Evolutionary conservation across 2,797 vertebrate species (phyloP), one percentile per base, ranked within the genome.

Genomic region (Ptychadena robeensis): DNA sequence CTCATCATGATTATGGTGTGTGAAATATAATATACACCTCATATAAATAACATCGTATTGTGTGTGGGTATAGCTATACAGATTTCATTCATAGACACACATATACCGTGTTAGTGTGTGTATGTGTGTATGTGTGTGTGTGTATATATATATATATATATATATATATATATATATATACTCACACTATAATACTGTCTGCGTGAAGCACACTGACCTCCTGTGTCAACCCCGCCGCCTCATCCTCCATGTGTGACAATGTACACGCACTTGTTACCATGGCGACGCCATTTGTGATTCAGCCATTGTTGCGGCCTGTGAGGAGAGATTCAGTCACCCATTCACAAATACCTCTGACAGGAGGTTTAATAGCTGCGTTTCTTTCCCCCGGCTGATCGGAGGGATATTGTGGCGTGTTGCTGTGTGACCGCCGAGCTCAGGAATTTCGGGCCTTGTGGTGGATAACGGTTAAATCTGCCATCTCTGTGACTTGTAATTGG

Each of bases 281-380:
- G 78, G 82, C 35, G 65, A 85, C 72, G 27, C 9, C n/a, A 61
- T 37, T 44, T 74, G 32, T 57, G 18, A 63, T 84, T 66, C 69
- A 78, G 61, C 64, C 71, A 69, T 80, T 83, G 76, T 74, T 64
- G 34, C 4, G 25, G 22, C 63, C 28, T 75, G 15, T 79, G 68
- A 57, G 74, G 28, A 53, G 4, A 18, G 6, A 53, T 38, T 66
- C 61, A 67, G 63, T 28, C 57, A 44, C 34, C 77, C 72, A 70
- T 74, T 84, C 71, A 69, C 70, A 74, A 83, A 75, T 59, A 11
- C 67, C 82, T 74, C 28, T 80, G 72, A 75, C 65, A 35, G 61
- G 82, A 71, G 82, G 70, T 73, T 80, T 80, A 84, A 71, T 80
- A 69, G 63, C 44, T 2, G 15, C 30, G 72, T 75, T n/a, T 27